phyloP scores from a whole-genome alignment of 1,140 invertebrate species.

The Zaprionus kolodkinae region DNA sequence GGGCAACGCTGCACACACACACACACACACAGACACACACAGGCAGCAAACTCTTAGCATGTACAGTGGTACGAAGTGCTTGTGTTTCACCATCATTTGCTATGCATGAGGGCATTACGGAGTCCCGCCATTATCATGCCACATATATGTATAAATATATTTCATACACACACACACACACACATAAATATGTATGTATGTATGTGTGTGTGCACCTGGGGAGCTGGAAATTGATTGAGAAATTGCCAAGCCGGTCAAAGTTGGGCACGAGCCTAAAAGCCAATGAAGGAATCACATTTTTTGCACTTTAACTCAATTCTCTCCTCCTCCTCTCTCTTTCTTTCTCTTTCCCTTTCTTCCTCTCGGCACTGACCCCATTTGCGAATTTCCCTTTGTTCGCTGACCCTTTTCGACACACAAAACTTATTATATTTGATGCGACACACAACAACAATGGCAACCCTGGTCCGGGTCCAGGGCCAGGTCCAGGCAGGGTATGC shows the following conservation, averaged over 20 bases:
- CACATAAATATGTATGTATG: neutral
- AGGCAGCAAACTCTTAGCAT: neutral
- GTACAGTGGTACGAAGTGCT: conserved; percentile 12
- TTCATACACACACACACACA: neutral
- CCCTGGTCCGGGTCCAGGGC: conserved; percentile 31
- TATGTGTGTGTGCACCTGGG: conserved; percentile 11
- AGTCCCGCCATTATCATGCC: conserved; percentile 49
- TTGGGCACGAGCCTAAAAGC: conserved; percentile 31
- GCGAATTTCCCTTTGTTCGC: conserved; percentile 52
- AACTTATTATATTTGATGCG: conserved; percentile 55
- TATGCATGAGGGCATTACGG: conserved; percentile 27
- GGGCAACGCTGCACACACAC: conserved; percentile 29
- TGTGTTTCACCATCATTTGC: conserved; percentile 12
- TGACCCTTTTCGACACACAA: conserved; percentile 63
- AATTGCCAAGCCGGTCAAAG: conserved; percentile 72
- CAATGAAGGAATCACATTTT: conserved; percentile 34
- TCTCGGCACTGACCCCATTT: conserved; percentile 40
- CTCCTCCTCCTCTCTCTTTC: conserved; percentile 11
- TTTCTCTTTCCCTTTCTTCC: conserved; percentile 5
- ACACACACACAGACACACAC: too few relatives aligned
- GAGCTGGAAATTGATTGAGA: conserved; percentile 70
- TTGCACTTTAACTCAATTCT: conserved; percentile 60
- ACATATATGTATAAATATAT: neutral
- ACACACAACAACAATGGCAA: conserved; percentile 64
- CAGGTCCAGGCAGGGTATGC: neutral